Percentiles rank a stretch among this genome's conserved stretches.
phyloP scores from a whole-genome alignment of 2,113 vertebrate genomes.

The Atherinomorus stipes region DNA sequence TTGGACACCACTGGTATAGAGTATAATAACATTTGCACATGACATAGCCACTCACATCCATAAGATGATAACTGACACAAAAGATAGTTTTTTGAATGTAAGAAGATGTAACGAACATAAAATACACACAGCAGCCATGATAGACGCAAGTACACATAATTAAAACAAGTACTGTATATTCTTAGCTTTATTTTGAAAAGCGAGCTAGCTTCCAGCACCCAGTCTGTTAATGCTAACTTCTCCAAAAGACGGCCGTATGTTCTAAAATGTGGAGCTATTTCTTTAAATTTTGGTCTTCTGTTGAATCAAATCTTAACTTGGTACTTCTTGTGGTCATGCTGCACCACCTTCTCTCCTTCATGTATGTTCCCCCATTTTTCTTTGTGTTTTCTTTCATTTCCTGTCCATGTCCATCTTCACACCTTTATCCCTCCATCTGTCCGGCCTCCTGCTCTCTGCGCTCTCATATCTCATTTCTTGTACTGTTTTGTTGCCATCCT shows the following conservation, averaged over 20 bases:
- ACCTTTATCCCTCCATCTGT: too few species aligned
- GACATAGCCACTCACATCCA: too few species aligned
- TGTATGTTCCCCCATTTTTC: neutral
- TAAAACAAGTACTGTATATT: too few species aligned
- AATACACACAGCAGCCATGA: too few species aligned
- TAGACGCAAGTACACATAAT: too few species aligned
- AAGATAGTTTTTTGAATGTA: too few species aligned
- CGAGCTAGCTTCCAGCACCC: neutral
- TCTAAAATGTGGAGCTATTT: constrained; percentile 28
- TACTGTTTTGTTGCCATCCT: neutral
- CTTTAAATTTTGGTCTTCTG: neutral
- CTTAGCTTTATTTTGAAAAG: neutral
- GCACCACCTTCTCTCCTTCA: neutral
- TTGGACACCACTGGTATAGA: too few species aligned
- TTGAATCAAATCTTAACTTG: constrained; percentile 14
- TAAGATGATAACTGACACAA: too few species aligned
- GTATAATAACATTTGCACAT: too few species aligned
- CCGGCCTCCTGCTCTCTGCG: too few species aligned
- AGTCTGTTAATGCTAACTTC: neutral
- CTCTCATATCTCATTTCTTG: neutral
- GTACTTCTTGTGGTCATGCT: constrained; percentile 1
- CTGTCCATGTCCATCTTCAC: too few species aligned
- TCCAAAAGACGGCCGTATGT: neutral
- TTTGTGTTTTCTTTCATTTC: neutral
- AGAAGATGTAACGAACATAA: too few species aligned